Evolutionary conservation across 2,888 invertebrate genomes (phyloP).

Genomic region (Cynaeus angustus): DNA sequence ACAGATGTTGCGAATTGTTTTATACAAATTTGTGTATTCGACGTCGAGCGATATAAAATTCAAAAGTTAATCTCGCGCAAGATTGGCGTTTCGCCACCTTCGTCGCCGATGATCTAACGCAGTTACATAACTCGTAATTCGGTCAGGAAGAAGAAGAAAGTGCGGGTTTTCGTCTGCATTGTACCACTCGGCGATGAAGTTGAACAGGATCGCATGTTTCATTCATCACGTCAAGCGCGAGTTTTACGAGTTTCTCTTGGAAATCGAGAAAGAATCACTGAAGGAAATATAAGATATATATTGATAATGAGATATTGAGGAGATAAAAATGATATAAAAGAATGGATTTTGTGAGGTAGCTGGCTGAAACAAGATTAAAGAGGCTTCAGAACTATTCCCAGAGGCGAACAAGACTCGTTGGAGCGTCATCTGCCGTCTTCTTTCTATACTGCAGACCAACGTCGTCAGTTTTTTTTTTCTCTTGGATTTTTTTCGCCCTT

Average conservation of each 20-base stretch:
- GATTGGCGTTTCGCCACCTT: slow-evolving; percentile 51
- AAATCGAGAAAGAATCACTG: slow-evolving; percentile 52
- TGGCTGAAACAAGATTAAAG: slow-evolving; percentile 56
- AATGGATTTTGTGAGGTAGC: slow-evolving; percentile 54
- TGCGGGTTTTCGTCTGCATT: not conserved
- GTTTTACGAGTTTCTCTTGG: slow-evolving; percentile 48
- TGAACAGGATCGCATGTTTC: slow-evolving; percentile 30
- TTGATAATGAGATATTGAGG: slow-evolving; percentile 59
- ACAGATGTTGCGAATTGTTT: slow-evolving; percentile 64
- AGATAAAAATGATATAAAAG: slow-evolving; percentile 60
- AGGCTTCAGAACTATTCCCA: slow-evolving; percentile 51
- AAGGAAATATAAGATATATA: slow-evolving; percentile 49
- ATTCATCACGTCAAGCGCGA: slow-evolving; percentile 47
- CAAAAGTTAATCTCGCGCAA: slow-evolving; percentile 61
- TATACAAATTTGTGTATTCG: slow-evolving; percentile 63
- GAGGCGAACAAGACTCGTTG: slow-evolving; percentile 32
- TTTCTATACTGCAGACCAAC: slow-evolving; percentile 14
- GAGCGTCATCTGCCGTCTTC: slow-evolving; percentile 40
- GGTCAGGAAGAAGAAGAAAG: slow-evolving; percentile 3
- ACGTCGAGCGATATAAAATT: slow-evolving; percentile 61
- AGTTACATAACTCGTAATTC: slow-evolving; percentile 27
- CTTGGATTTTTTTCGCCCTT: slow-evolving; percentile 25
- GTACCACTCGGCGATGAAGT: slow-evolving; percentile 34
- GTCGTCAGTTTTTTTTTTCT: slow-evolving; percentile 20
- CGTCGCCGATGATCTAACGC: slow-evolving; percentile 23